phyloP scores from a whole-genome alignment of 1,140 invertebrate genomes.

The Marisa cornuarietis region DNA sequence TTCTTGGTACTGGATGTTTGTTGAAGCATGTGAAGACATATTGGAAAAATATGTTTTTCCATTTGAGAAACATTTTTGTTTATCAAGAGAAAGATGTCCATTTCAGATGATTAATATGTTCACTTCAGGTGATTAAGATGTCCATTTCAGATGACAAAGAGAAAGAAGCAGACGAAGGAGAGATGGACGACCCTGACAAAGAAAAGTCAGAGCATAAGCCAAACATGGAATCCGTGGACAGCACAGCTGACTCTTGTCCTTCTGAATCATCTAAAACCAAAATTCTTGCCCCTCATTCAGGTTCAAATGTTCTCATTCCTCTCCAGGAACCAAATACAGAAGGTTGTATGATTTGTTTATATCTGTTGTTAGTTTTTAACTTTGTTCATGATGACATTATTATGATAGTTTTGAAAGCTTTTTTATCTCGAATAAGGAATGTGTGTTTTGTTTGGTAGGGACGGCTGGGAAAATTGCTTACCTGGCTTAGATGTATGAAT shows the following conservation, averaged over 20 bases:
- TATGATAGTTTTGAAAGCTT: too few relatives aligned
- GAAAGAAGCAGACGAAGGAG: conserved; percentile 20
- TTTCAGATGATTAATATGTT: neutral
- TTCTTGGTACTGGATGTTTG: too few relatives aligned
- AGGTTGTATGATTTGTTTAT: neutral
- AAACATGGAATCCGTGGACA: neutral
- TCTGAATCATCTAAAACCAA: neutral
- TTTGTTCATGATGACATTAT: too few relatives aligned
- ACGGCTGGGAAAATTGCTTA: too few relatives aligned
- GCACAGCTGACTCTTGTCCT: neutral
- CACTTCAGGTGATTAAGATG: neutral
- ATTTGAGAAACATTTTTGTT: neutral
- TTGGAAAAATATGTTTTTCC: neutral
- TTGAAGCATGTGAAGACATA: neutral
- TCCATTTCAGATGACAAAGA: conserved; percentile 16
- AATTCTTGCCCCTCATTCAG: too few relatives aligned
- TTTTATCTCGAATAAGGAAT: too few relatives aligned
- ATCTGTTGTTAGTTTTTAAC: neutral
- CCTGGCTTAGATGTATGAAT: too few relatives aligned
- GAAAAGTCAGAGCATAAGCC: conserved; percentile 10
- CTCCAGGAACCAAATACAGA: conserved; percentile 2
- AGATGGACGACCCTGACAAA: conserved; percentile 28
- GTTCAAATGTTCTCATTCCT: neutral
- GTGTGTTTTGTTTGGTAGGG: too few relatives aligned
- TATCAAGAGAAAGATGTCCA: neutral